Percentiles rank a stretch among this genome's conserved stretches.
phyloP scores from a whole-genome alignment of 1,140 invertebrate genomes.

The Camponotus floridanus region DNA sequence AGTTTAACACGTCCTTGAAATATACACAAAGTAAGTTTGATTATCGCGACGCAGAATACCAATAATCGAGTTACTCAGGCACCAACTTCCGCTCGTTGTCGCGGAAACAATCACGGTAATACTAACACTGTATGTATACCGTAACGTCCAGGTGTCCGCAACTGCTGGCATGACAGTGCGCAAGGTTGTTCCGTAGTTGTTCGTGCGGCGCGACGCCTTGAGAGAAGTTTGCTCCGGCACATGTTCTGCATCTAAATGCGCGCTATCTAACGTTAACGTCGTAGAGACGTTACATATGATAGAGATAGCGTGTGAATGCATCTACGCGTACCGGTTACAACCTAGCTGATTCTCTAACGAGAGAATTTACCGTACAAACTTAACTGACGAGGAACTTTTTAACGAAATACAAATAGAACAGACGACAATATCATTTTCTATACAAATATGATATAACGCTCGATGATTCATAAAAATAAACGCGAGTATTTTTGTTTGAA shows the following conservation, averaged over 20 bases:
- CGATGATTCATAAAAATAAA: background rate
- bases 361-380: constrained; percentile 8
- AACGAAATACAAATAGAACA: constrained; percentile 17
- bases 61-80: constrained; percentile 25
- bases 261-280: constrained; percentile 35
- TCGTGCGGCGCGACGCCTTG: constrained; percentile 17
- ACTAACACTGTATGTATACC: background rate
- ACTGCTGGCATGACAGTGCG: constrained; percentile 16
- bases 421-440: background rate
- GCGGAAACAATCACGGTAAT: constrained; percentile 41
- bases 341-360: background rate
- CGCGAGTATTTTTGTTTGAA: background rate
- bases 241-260: constrained; percentile 47
- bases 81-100: constrained; percentile 21
- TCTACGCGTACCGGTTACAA: constrained; percentile 16
- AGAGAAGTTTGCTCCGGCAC: constrained; percentile 49
- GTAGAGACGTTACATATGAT: constrained; percentile 31
- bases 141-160: constrained; percentile 34
- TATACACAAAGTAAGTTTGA: background rate
- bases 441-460: background rate
- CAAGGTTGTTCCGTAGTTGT: constrained; percentile 40
- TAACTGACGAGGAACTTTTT: background rate
- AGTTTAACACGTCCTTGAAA: background rate
- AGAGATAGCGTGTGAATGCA: constrained; percentile 11
- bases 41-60: background rate